Conservation (phyloP, 2,888 invertebrate genomes). For the Stenodera caucasica region DNA sequence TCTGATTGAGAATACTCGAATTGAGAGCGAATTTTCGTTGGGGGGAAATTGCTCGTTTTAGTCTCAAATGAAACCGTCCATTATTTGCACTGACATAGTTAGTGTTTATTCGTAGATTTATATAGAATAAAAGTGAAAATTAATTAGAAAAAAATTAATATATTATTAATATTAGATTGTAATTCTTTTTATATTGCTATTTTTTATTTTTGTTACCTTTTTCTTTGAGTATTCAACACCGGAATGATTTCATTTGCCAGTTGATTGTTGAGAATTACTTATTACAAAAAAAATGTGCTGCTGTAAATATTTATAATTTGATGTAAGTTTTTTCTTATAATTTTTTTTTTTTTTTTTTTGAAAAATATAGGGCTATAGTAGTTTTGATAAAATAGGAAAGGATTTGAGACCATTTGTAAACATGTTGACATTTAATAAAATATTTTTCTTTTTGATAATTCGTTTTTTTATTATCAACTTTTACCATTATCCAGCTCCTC, state of each 20-base stretch:
- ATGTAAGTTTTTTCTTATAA: not conserved
- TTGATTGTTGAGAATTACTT: not conserved
- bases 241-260: not conserved
- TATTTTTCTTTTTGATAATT: slow-evolving; percentile 39
- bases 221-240: slow-evolving; percentile 7
- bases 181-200: slow-evolving; percentile 20
- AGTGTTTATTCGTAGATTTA: slow-evolving; percentile 37
- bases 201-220: slow-evolving; percentile 16
- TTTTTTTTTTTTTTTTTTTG: not conserved
- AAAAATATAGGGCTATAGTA: not conserved
- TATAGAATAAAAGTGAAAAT: slow-evolving; percentile 30
- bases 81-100: slow-evolving; percentile 45
- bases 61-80: slow-evolving; percentile 53
- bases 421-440: slow-evolving; percentile 49
- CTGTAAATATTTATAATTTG: not conserved
- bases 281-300: not conserved
- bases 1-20: slow-evolving; percentile 21
- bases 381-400: slow-evolving; percentile 2
- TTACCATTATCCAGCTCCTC: not conserved
- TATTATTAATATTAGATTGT: slow-evolving; percentile 13
- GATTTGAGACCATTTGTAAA: slow-evolving; percentile 43
- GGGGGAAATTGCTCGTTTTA: slow-evolving; percentile 34
- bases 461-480: slow-evolving; percentile 4
- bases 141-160: slow-evolving; percentile 38
- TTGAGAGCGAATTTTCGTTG: slow-evolving; percentile 5